Evolutionary conservation across 2,113 vertebrate genomes (phyloP).

Genomic region (Peromyscus leucopus): DNA sequence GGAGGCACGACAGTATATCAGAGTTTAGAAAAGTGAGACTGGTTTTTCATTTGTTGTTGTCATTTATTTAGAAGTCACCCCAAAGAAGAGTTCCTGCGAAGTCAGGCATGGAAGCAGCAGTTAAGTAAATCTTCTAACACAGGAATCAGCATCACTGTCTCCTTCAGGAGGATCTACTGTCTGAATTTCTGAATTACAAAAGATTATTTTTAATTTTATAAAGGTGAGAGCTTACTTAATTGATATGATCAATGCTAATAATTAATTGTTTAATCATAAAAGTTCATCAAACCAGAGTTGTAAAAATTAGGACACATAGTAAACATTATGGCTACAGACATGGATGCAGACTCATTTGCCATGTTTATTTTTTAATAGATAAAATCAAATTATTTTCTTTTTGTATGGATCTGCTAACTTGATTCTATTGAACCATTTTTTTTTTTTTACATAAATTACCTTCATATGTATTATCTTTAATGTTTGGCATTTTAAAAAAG

Average conservation of each 20-base stretch:
- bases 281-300: not conserved
- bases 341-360: not conserved
- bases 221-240: not conserved
- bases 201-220: conserved; percentile 10
- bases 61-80: not conserved
- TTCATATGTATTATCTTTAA: not conserved
- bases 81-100: not conserved
- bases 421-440: not conserved
- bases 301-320: not conserved
- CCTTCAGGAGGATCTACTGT: not conserved
- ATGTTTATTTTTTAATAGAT: not conserved
- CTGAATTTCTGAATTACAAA: not conserved
- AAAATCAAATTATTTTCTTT: not conserved
- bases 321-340: not conserved
- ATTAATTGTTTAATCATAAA: not conserved
- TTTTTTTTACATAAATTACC: not conserved
- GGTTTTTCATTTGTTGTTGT: not conserved
- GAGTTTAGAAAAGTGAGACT: not conserved
- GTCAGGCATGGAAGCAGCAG: not conserved
- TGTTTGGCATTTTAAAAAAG: not conserved
- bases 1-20: not conserved
- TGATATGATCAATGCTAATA: not conserved
- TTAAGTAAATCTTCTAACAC: not conserved
- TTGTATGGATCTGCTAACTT: not conserved
- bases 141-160: not conserved